phyloP scores from a whole-genome alignment of 64 coral and sea anemone genomes.

The Porites australiensis region DNA sequence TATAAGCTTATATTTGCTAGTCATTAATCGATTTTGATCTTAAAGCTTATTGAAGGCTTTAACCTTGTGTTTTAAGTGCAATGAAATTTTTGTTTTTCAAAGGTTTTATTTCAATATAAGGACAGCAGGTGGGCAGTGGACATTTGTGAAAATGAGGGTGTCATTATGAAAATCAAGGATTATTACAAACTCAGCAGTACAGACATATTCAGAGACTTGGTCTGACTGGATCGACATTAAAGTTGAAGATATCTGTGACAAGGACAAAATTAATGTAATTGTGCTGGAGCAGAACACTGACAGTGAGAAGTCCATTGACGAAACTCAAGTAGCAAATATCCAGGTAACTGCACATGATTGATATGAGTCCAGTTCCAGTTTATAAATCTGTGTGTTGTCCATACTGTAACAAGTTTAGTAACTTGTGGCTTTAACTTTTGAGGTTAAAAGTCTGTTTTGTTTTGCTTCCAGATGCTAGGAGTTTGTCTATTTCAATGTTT shows the following conservation, averaged over 20 bases:
- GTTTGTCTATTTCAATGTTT: constrained; percentile 16
- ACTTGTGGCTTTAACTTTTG: constrained; percentile 12
- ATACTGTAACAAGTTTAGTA: constrained; percentile 9
- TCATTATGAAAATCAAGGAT: too few relatives aligned
- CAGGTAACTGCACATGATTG: background rate
- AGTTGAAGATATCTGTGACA: constrained; percentile 33
- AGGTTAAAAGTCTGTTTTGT: constrained; percentile 13
- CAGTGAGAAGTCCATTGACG: background rate
- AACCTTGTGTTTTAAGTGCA: too few relatives aligned
- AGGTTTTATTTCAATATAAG: too few relatives aligned
- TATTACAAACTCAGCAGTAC: too few relatives aligned
- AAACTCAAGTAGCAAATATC: background rate
- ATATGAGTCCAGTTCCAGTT: constrained; percentile 9
- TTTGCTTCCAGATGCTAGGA: constrained; percentile 10
- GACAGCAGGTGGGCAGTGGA: too few relatives aligned
- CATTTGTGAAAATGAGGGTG: too few relatives aligned
- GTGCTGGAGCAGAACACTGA: background rate
- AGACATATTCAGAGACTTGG: background rate
- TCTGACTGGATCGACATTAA: constrained; percentile 32
- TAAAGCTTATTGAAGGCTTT: constrained; percentile 22
- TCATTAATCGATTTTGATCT: constrained; percentile 4
- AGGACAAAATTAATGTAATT: constrained; percentile 17
- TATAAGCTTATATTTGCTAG: constrained; percentile 18
- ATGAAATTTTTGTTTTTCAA: too few relatives aligned
- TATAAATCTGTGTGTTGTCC: background rate